A percentile compares a stretch with the other conserved stretches of the same genome.
These are phyloP conservation scores for Cyanocitta stelleri DNA, from an alignment of 2,113 vertebrate species.

Conservation along the genomic window DNA sequence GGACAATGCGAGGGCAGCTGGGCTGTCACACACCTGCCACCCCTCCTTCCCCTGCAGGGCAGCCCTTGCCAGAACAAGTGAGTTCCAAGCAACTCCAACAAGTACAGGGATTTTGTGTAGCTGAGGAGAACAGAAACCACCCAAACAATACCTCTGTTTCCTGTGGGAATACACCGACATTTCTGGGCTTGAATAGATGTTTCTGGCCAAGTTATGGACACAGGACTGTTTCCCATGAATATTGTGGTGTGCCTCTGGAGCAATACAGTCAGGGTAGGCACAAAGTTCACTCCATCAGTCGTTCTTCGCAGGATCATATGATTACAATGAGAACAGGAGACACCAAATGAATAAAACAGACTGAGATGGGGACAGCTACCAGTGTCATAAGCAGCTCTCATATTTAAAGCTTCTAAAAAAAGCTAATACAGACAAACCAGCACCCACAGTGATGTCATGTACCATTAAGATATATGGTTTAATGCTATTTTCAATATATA, in stretches of 20 bases:
- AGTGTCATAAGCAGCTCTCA: neutral
- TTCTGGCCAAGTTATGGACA: neutral
- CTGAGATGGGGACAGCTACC: neutral
- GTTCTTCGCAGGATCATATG: neutral
- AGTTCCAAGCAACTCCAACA: neutral
- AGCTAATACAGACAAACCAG: neutral
- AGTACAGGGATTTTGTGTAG: neutral
- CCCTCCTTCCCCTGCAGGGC: neutral
- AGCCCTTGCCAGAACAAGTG: neutral
- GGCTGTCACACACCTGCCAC: neutral
- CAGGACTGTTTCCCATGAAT: neutral
- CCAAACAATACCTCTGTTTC: neutral
- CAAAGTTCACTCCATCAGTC: neutral
- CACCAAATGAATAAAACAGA: neutral
- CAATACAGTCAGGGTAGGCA: neutral
- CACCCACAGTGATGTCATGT: neutral
- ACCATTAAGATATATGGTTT: neutral
- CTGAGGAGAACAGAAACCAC: neutral
- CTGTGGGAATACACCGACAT: neutral
- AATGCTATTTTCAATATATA: neutral
- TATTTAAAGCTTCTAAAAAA: neutral
- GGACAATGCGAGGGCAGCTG: neutral
- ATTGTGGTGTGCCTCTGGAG: neutral
- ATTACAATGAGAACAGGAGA: neutral
- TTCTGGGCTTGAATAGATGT: conserved; percentile 7